phyloP scores from a whole-genome alignment of 2,113 vertebrate species.

The Centropus bengalensis region DNA sequence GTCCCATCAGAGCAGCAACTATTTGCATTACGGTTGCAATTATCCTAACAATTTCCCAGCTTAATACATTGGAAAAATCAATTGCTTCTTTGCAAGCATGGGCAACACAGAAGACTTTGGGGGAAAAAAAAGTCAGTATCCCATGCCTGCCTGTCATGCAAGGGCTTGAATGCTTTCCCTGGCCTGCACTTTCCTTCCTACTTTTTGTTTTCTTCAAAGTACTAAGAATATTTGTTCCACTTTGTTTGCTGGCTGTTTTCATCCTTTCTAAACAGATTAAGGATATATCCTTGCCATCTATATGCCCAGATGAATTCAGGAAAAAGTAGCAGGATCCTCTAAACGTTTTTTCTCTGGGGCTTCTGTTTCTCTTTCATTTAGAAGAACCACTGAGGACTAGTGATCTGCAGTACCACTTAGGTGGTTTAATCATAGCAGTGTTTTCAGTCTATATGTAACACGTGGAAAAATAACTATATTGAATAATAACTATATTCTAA shows the following conservation, averaged over 20 bases:
- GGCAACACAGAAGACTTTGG: neutral
- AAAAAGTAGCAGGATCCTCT: neutral
- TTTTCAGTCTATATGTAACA: neutral
- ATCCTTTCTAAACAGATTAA: neutral
- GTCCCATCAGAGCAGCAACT: neutral
- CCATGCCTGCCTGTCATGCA: neutral
- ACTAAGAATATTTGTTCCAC: neutral
- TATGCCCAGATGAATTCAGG: neutral
- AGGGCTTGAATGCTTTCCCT: neutral
- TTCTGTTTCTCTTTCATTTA: slow-evolving; percentile 7
- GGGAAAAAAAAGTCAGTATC: neutral
- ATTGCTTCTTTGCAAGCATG: neutral
- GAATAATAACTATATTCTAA: too few relatives aligned
- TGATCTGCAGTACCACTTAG: neutral
- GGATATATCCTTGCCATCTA: neutral
- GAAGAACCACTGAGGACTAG: neutral
- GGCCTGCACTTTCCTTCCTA: neutral
- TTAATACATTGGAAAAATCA: neutral
- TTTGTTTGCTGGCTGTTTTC: neutral
- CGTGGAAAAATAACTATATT: neutral
- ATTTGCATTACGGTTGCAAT: neutral
- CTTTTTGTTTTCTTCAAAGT: neutral
- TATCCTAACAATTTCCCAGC: neutral
- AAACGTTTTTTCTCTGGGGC: neutral
- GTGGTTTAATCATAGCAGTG: neutral